phyloP scores from a whole-genome alignment of 2,888 invertebrate genomes.

The Chouioia cunea region DNA sequence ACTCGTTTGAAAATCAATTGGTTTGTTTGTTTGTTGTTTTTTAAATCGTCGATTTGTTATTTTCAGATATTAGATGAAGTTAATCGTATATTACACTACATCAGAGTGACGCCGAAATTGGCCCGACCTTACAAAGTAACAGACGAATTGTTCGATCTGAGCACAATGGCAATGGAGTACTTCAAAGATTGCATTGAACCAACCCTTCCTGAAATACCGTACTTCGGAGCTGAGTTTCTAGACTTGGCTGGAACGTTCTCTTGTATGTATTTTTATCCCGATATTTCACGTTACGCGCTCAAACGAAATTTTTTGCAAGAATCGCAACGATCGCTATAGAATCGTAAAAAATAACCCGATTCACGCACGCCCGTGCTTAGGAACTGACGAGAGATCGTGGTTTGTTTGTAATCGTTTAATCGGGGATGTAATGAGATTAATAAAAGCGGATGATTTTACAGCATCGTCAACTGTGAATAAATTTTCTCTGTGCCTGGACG shows the following conservation, averaged over 20 bases:
- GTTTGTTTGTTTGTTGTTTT: not conserved
- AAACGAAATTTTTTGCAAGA: conserved; percentile 7
- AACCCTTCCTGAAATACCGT: conserved; percentile 87
- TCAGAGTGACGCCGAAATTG: conserved; percentile 84
- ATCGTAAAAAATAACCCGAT: too few species aligned
- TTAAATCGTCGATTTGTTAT: not conserved
- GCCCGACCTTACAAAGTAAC: conserved; percentile 92
- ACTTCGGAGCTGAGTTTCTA: conserved; percentile 87
- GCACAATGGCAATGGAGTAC: conserved; percentile 98
- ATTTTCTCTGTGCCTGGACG: conserved; percentile 65
- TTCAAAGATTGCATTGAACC: conserved; percentile 95
- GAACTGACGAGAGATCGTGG: too few species aligned
- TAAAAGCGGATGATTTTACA: conserved; percentile 51
- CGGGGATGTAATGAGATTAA: conserved; percentile 8
- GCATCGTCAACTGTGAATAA: conserved; percentile 64
- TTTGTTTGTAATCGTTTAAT: too few species aligned
- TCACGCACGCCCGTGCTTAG: too few species aligned
- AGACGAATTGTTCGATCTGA: conserved; percentile 93
- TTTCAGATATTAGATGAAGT: conserved; percentile 91
- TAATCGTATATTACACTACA: conserved; percentile 85
- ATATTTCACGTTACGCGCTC: too few species aligned
- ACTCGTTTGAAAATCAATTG: conserved; percentile 18
- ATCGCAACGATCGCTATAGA: not conserved
- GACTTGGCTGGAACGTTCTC: conserved; percentile 81
- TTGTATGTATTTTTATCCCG: conserved; percentile 70